Conservation (phyloP, 2,797 vertebrate genomes). For the Halcyon chelicuti region DNA sequence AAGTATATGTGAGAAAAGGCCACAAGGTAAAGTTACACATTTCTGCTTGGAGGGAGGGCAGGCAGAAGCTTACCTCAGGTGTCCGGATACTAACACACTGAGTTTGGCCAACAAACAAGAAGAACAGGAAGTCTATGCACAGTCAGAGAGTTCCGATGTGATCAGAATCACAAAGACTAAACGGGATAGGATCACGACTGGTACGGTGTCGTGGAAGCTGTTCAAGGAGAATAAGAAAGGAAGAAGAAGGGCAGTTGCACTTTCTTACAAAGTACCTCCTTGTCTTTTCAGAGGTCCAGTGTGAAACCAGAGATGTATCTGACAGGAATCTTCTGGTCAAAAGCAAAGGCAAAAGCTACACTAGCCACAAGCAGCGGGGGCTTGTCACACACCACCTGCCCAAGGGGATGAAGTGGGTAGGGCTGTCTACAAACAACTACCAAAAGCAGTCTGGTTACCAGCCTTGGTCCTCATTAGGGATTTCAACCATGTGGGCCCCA, state of each 20-base stretch:
- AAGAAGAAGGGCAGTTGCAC: not conserved
- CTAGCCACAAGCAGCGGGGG: not conserved
- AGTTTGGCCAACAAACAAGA: not conserved
- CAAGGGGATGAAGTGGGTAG: not conserved
- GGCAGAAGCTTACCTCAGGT: not conserved
- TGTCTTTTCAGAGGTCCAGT: not conserved
- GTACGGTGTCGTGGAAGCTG: not conserved
- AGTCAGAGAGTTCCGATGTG: not conserved
- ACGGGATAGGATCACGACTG: not conserved
- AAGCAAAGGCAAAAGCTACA: not conserved
- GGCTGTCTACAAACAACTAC: not conserved
- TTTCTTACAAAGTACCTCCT: not conserved
- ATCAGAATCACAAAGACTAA: not conserved
- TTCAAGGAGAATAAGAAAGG: not conserved
- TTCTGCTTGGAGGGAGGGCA: not conserved
- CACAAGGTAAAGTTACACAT: not conserved
- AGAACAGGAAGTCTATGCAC: not conserved
- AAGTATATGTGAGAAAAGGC: not conserved
- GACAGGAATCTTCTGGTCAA: not conserved
- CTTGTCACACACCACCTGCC: not conserved
- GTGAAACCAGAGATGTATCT: not conserved
- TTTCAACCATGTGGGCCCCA: not conserved
- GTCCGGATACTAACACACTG: not conserved
- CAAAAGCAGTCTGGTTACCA: not conserved
- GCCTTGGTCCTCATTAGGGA: not conserved